Evolutionary conservation across 2,113 vertebrate genomes (phyloP).

Genomic region (Eptesicus fuscus): DNA sequence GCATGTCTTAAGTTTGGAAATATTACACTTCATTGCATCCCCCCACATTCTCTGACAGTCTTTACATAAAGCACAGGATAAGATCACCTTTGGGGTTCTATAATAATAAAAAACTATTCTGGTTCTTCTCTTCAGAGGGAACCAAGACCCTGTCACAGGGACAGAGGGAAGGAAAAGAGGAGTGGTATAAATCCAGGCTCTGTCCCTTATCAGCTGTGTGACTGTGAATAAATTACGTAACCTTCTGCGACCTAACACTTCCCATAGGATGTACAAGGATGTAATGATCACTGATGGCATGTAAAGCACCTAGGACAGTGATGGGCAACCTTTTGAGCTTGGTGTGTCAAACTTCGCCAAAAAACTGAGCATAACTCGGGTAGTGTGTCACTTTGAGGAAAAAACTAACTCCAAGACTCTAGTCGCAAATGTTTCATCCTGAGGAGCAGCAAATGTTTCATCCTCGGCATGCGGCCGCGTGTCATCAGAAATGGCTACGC

Average conservation of each 20-base stretch:
- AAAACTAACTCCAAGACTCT: no score
- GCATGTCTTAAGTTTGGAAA: not conserved
- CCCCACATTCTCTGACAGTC: not conserved
- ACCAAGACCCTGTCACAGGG: not conserved
- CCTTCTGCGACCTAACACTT: not conserved
- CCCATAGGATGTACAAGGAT: not conserved
- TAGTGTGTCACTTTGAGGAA: no score
- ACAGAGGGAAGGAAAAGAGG: not conserved
- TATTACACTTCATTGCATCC: not conserved
- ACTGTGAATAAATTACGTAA: not conserved
- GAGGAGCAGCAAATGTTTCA: no score
- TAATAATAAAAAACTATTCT: not conserved
- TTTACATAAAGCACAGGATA: not conserved
- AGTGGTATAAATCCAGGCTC: not conserved
- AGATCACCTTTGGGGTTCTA: not conserved
- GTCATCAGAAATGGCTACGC: no score
- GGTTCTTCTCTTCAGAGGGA: not conserved
- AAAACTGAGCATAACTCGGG: no score
- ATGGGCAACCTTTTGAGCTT: no score
- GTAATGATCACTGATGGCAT: not conserved
- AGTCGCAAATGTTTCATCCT: no score
- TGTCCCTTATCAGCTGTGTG: not conserved
- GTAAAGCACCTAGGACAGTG: not conserved
- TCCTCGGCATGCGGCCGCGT: no score
- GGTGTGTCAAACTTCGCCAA: no score